These are phyloP conservation scores for Leptopilina boulardi DNA, from an alignment of 1,140 invertebrate species.

Conservation along the genomic window DNA sequence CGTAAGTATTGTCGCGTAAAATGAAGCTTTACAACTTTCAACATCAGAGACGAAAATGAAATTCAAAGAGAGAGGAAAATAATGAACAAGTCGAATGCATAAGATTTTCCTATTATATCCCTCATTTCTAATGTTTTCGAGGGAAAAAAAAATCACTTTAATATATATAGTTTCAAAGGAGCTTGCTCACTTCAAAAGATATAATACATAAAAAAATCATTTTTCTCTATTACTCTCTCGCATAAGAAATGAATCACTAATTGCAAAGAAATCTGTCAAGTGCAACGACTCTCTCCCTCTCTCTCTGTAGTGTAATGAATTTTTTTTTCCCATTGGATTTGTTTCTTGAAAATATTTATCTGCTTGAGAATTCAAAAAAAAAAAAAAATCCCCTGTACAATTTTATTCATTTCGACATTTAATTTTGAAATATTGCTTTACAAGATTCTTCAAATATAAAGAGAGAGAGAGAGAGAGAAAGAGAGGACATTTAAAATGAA, in stretches of 20 bases:
- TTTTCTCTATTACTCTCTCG: background rate
- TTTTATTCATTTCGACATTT: conserved; percentile 1
- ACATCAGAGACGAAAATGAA: background rate
- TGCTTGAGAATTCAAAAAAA: background rate
- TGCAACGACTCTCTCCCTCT: background rate
- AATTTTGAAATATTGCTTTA: conserved; percentile 4
- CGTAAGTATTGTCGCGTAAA: conserved; percentile 12
- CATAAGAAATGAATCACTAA: background rate
- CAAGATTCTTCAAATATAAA: background rate
- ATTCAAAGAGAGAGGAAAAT: background rate
- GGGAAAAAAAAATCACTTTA: background rate
- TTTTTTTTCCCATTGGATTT: background rate
- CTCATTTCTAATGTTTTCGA: too few species aligned
- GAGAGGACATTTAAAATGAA: background rate
- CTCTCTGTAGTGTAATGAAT: background rate
- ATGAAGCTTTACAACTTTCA: background rate
- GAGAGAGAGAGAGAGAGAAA: background rate
- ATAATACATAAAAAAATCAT: background rate
- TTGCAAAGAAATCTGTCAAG: background rate
- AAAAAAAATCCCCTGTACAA: background rate
- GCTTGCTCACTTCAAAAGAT: background rate
- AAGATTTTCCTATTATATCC: background rate
- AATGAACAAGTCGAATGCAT: background rate
- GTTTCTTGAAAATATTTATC: background rate
- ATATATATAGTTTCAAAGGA: background rate